These are phyloP conservation scores for Thamnaconus septentrionalis DNA, from an alignment of 2,113 vertebrate genomes.

Conservation along the genomic window DNA sequence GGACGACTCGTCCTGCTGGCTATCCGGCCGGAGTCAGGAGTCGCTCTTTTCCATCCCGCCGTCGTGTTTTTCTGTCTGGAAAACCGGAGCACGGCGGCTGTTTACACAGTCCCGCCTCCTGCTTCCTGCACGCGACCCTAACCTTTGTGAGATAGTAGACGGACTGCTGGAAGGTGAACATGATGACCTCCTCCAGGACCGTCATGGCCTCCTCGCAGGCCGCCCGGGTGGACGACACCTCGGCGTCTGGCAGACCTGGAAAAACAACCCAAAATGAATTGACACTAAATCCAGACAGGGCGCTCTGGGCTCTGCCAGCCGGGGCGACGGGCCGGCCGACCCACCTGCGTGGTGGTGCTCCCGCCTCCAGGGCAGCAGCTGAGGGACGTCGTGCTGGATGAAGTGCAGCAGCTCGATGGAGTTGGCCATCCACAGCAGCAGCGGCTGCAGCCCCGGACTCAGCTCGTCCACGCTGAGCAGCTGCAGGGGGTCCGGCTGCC, in stretches of 20 bases:
- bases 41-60: conserved; percentile 47
- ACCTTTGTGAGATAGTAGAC: conserved; percentile 84
- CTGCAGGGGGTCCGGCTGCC: conserved; percentile 23
- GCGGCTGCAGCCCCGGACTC: conserved; percentile 69
- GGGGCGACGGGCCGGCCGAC: too few species aligned
- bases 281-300: not conserved
- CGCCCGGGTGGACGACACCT: conserved; percentile 65
- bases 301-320: not conserved
- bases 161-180: conserved; percentile 83
- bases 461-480: conserved; percentile 59
- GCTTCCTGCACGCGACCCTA: conserved; percentile 40
- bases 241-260: conserved; percentile 59
- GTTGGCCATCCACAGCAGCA: conserved; percentile 81
- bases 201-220: conserved; percentile 81
- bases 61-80: conserved; percentile 56
- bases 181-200: conserved; percentile 81
- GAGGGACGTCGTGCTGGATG: conserved; percentile 77
- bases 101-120: conserved; percentile 57
- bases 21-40: conserved; percentile 36
- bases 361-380: conserved; percentile 69
- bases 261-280: not conserved
- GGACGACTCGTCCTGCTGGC: not conserved
- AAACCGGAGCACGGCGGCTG: conserved; percentile 46
- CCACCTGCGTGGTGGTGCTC: conserved; percentile 51
- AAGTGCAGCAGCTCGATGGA: conserved; percentile 80